Evolutionary conservation across 2,888 invertebrate species (phyloP), one percentile per base, ranked within the genome.

Genomic region (Acrobasis consociella): DNA sequence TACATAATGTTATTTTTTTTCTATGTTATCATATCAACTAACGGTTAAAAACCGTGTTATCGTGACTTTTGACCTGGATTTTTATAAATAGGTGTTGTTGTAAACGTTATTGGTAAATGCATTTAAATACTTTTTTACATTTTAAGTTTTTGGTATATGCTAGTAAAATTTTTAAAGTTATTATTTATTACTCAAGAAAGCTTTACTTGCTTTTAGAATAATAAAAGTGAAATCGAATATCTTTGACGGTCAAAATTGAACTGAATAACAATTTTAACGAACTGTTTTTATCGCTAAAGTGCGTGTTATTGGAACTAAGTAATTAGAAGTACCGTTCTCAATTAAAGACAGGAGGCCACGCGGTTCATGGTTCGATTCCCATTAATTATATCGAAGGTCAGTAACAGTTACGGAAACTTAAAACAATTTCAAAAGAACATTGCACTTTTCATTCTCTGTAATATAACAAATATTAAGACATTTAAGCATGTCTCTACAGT

Each of bases 261-360:
- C 42, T 42, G 42, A 10, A 1, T 42, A 42, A 10, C 42, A 11
- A 42, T 13, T 42, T 42, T 46, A 46, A 46, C 46, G 46, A 5
- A 46, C 13, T 46, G 46, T 46, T 46, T 46, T 46, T 46, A 46
- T 46, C 46, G 42, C 5, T 42, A 39, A 58, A 51, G 31, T 58
- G 15, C 58, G 50, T 58, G 37, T 58, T 22, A 60, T 51, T 38
- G 39, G 49, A 55, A 49, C 37, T 31, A 78, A 72, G 68, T 74
- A 81, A 81, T 81, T 77, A 79, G 73, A 77, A 77, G 71, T 73
- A 70, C 77, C 73, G 74, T 76, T 79, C 67, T 70, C 74, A 73
- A 76, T 78, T 76, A 72, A 9, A 49, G 7, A 49, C 49, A 49
- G 49, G 49, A 49, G 58, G 58, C 58, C 58, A 31, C 49, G 42